Conservation (phyloP, 2,797 vertebrate species). For the Malurus leucopterus region DNA sequence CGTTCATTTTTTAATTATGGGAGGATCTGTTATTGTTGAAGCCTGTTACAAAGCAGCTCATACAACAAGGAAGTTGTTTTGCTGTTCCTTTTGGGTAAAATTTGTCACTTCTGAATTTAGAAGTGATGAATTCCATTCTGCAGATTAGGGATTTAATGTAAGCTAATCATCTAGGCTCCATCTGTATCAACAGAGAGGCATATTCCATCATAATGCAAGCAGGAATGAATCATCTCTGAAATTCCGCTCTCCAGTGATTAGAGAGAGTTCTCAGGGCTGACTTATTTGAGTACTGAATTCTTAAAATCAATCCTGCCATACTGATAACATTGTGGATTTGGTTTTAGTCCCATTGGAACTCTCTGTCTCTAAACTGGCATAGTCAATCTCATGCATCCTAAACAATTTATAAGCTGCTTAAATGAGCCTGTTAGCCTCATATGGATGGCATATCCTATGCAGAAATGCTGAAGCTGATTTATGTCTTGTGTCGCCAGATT, state of each 20-base stretch:
- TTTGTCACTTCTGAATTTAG: background rate
- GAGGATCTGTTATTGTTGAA: background rate
- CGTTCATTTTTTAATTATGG: background rate
- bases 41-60: background rate
- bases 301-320: background rate
- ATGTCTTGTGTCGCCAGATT: constrained; percentile 67
- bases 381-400: background rate
- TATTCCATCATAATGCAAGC: background rate
- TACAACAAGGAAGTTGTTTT: background rate
- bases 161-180: background rate
- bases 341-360: background rate
- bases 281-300: background rate
- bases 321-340: background rate
- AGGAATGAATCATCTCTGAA: background rate
- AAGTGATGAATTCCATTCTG: background rate
- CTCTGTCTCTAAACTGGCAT: background rate
- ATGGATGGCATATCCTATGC: background rate
- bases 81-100: background rate
- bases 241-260: background rate
- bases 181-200: background rate
- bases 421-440: background rate
- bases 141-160: background rate
- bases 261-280: background rate
- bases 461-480: background rate
- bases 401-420: background rate